Base-by-base conservation (phyloP, 2,113 vertebrate species). In the Phaethornis superciliosus region DNA sequence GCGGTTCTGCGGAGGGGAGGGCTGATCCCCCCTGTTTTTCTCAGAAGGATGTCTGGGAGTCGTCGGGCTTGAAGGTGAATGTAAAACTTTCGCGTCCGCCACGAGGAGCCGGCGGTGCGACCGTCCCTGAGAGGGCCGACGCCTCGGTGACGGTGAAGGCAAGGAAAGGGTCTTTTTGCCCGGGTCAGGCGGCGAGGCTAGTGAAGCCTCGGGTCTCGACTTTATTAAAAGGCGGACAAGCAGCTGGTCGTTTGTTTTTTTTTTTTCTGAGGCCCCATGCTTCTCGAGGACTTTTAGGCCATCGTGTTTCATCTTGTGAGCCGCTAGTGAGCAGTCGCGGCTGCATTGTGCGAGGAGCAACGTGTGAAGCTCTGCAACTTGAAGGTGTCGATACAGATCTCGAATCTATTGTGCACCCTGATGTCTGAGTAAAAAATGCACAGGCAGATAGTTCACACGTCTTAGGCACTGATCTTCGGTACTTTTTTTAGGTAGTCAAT, bases 381-480 rank as follows among this genome's bases (percentile, higher is more conserved):
- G 51, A 19, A 20, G 60, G 28, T 58, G 81, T 46, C 33, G 51
- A 0, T 70, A 21, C 15, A 9, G 60, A 55, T 46, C 15, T 33
- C 15, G 7, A 18, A 15, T 12, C 89, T 46, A 15, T 86, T 83
- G 86, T 86, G 69, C 40, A 44, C 35, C 18, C 23, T 14, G 60
- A 16, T 84, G 52, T 21, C 35, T 10, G 28, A 7, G 23, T 59
- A 70, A 51, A 68, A 44, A n/a, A 13, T 1, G n/a, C 55, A 17
- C 2, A n/a, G 62, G 15, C 70, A 10, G 44, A 5, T 21, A 4
- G 51, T 69, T 77, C 6, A 10, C 55, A 2, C 2, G 4, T 6
- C 24, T 17, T 47, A 4, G 0, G 3, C 40, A 4, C 4, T 12
- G 5, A 3, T 40, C 51, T 59, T 19, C 28, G 44, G 19, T 13